Base-by-base conservation (phyloP, 1,140 invertebrate genomes). In the Temnothorax longispinosus region DNA sequence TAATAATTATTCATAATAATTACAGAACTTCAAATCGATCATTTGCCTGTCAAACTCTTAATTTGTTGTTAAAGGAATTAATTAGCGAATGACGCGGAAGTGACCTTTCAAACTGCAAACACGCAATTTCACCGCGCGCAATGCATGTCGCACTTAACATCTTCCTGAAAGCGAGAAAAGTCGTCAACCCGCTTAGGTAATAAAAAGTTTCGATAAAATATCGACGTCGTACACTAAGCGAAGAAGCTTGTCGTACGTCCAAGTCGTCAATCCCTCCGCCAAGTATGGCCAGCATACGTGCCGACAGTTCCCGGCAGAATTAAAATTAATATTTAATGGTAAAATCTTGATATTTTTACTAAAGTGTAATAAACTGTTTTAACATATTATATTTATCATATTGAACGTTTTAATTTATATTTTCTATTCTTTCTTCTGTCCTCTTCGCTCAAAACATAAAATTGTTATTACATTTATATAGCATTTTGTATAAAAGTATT, bases 61-160 rank as follows among this genome's bases (percentile, higher is more conserved):
- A 81, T 81, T 81, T 81, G 64, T 47, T 21, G 13, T 2, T 27
- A 56, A 56, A 81, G 21, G 52, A 81, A 81, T 81, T 71, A 81
- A 81, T 81, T 81, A 81, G 50, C n/a, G 38, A 81, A 21, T 56
- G 18, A 56, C 10, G 52, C 78, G 78, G 65, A 81, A 81, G 38
- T 56, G 21, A 81, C 47, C 50, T 69, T 56, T 41, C 76, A 35
- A 50, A 52, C n/a, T 41, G 62, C 35, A 41, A 27, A 56, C 64
- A 41, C n/a, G 78, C 50, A 58, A 27, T 81, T 81, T 81, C 78
- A 71, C 64, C 38, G 50, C 8, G 50, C 50, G 64, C 21, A 52
- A 44, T n/a, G 52, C 35, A 44, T 64, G 62, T 54, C 15, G 27
- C 18, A 13, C 11, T 18, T 71, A 56, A 71, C 64, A 38, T 81